phyloP scores from a whole-genome alignment of 2,888 invertebrate genomes.

The Pandemis heparana region DNA sequence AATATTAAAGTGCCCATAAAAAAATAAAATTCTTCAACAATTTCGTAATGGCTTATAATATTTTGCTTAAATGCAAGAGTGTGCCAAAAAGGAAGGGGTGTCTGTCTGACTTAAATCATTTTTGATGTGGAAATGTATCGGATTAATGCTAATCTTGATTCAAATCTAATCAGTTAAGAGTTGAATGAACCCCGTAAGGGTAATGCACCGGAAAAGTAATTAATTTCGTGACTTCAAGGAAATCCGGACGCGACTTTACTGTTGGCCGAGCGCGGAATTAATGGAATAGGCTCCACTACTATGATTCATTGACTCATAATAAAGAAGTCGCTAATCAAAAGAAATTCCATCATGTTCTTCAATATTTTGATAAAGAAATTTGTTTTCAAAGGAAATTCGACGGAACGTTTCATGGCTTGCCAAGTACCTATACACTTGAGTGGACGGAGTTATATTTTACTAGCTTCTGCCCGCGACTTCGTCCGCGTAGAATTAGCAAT shows the following conservation, averaged over 20 bases:
- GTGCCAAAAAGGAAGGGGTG: not conserved
- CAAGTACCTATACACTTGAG: too few species aligned
- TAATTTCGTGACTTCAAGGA: slow-evolving; percentile 10
- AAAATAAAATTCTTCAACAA: not conserved
- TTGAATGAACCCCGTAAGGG: not conserved
- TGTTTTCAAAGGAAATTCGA: not conserved
- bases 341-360: not conserved
- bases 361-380: not conserved
- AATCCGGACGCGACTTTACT: not conserved
- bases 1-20: not conserved
- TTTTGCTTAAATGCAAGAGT: not conserved
- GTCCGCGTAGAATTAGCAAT: too few species aligned
- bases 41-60: not conserved
- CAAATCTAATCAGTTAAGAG: slow-evolving; percentile 6
- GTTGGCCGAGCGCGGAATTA: not conserved
- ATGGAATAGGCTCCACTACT: not conserved
- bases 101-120: not conserved
- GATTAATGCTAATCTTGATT: slow-evolving; percentile 1
- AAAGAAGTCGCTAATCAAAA: not conserved
- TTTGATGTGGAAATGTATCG: not conserved
- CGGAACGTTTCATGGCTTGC: not conserved
- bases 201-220: not conserved
- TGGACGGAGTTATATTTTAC: too few species aligned
- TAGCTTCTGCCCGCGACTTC: too few species aligned
- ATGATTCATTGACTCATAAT: not conserved